Conservation (phyloP, 2,113 vertebrate species). For the Indri indri region DNA sequence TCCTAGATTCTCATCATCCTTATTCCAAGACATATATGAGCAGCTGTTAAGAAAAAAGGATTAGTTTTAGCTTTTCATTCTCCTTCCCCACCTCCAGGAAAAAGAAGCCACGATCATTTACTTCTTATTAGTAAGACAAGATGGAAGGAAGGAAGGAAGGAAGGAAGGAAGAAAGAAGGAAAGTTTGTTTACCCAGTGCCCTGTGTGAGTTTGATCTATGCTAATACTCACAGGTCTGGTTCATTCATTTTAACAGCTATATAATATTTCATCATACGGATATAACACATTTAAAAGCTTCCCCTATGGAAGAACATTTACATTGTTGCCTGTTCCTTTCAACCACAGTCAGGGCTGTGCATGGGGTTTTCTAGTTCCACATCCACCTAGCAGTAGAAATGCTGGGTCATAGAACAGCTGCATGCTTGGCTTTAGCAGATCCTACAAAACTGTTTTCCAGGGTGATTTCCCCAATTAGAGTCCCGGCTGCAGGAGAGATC, state of each 20-base stretch:
- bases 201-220: rapidly evolving
- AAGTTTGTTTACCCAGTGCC: rapidly evolving
- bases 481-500: neutral
- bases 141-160: neutral
- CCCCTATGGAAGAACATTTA: neutral
- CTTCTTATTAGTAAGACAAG: neutral
- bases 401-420: neutral
- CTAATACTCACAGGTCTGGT: neutral
- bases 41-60: neutral
- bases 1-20: neutral
- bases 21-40: neutral
- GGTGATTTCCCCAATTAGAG: too few relatives aligned
- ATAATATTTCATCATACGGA: neutral
- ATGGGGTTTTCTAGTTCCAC: neutral
- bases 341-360: rapidly evolving
- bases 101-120: neutral
- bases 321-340: neutral
- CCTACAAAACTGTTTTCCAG: neutral
- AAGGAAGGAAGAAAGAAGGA: neutral
- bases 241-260: neutral
- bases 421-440: neutral
- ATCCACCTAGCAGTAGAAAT: rapidly evolving
- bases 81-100: neutral
- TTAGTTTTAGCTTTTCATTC: neutral
- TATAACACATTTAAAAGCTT: neutral